A percentile compares a stretch with the other conserved stretches of the same genome.
phyloP scores from a whole-genome alignment of 2,113 vertebrate genomes.

The Chascanopsetta lugubris region DNA sequence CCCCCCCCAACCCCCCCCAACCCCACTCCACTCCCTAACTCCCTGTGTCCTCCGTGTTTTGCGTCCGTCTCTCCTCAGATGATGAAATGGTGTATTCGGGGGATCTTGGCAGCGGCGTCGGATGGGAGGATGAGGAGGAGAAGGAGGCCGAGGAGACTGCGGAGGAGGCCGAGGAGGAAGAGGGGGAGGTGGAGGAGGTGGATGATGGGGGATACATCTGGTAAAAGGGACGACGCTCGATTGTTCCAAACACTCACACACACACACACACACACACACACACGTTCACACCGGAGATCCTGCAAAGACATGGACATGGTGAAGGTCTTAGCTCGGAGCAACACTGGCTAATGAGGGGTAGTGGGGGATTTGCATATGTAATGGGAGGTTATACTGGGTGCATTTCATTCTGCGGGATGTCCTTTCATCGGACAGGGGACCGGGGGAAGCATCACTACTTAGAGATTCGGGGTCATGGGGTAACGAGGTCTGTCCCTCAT shows the following conservation, averaged over 20 bases:
- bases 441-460: conserved; percentile 45
- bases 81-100: conserved; percentile 91
- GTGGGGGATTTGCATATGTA: conserved; percentile 38
- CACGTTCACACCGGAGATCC: conserved; percentile 56
- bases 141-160: conserved; percentile 90
- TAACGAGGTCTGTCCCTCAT: conserved; percentile 68
- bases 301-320: conserved; percentile 58
- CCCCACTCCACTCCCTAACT: not conserved
- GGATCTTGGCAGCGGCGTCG: conserved; percentile 93
- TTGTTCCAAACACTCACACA: conserved; percentile 52
- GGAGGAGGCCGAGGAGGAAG: conserved; percentile 90
- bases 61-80: conserved; percentile 75
- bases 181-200: conserved; percentile 90
- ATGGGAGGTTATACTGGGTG: conserved; percentile 28
- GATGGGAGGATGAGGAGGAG: conserved; percentile 98
- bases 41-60: conserved; percentile 1
- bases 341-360: conserved; percentile 43
- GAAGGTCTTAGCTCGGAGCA: conserved; percentile 66
- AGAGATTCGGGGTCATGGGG: conserved; percentile 57
- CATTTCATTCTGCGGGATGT: conserved; percentile 60
- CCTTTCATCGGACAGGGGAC: conserved; percentile 37
- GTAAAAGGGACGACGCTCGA: conserved; percentile 80
- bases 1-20: too few species aligned
- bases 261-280: conserved; percentile 20
- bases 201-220: conserved; percentile 97